Conservation (phyloP, 1,140 invertebrate species). For the Trialeurodes vaporariorum region DNA sequence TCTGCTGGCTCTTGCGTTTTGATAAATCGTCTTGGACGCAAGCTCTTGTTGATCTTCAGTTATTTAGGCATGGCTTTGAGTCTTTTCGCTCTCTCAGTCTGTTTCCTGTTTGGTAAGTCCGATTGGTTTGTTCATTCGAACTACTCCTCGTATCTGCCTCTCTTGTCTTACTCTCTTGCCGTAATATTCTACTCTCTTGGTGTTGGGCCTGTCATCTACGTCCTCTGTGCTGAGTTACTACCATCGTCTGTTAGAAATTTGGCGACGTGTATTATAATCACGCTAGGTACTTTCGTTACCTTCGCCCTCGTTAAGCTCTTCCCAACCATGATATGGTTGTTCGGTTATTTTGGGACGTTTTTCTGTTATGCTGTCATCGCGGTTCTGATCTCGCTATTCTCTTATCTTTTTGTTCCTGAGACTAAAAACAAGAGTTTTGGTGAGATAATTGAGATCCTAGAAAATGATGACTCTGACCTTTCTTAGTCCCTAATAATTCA, state of each 20-base stretch:
- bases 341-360: neutral
- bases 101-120: constrained; percentile 44
- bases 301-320: neutral
- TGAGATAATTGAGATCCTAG: too few relatives aligned
- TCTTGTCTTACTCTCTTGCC: constrained; percentile 38
- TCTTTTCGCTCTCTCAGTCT: constrained; percentile 46
- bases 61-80: constrained; percentile 48
- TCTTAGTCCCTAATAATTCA: too few relatives aligned
- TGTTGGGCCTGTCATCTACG: constrained; percentile 40
- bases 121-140: constrained; percentile 18
- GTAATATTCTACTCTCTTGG: constrained; percentile 40
- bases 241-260: constrained; percentile 21
- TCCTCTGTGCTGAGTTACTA: constrained; percentile 49
- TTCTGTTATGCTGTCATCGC: constrained; percentile 1
- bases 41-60: constrained; percentile 53
- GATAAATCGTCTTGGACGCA: constrained; percentile 62
- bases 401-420: too few relatives aligned
- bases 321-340: neutral
- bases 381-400: too few relatives aligned
- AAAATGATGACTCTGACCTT: too few relatives aligned
- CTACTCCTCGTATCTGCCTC: constrained; percentile 39
- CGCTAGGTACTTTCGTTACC: neutral
- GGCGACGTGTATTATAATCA: neutral
- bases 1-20: constrained; percentile 52
- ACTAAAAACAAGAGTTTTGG: too few relatives aligned